Evolutionary conservation across 1,140 invertebrate species (phyloP), one percentile per base, ranked within the genome.

Genomic region (Mya arenaria): DNA sequence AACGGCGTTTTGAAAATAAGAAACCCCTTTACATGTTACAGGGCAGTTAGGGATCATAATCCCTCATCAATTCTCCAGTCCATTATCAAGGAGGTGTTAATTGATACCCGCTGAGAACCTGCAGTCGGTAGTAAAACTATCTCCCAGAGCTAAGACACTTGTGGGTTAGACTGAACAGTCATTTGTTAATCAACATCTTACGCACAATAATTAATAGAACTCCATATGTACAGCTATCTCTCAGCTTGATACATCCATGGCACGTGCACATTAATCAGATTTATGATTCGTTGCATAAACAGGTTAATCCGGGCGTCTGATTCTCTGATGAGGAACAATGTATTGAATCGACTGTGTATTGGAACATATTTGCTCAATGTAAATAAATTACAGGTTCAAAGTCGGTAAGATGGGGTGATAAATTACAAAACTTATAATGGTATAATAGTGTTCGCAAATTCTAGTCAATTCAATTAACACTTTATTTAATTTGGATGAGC

Each of bases 11-110:
- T 65, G 62, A 28, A 65, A 32, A 13, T 65, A 65, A 28, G 62
- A 65, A 13, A 65, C 30, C 13, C 30, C 13, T 32, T 32, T 32
- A 65, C 62, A 65, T 65, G 62, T 65, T 32, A n/a, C 30, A 65
- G 13, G 62, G 13, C 30, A 28, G 62, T 65, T 65, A 65, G 62
- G 62, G 62, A 65, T 65, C 62, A 65, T 65, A 65, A 65, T 28
- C 62, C 62, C n/a, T n/a, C n/a, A n/a, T n/a, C n/a, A n/a, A n/a
- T n/a, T n/a, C n/a, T n/a, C n/a, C n/a, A n/a, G n/a, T 65, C 62
- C 62, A 65, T 65, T 65, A 65, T 65, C 62, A 65, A 65, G 62
- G 62, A 65, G 62, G 62, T 65, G 62, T 65, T 65, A n/a, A n/a
- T n/a, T n/a, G 62, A 65, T 65, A 65, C 62, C 62, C 62, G 62